Evolutionary conservation across 2,113 vertebrate species (phyloP), one percentile per base, ranked within the genome.

Genomic region (Malaclemys terrapin): DNA sequence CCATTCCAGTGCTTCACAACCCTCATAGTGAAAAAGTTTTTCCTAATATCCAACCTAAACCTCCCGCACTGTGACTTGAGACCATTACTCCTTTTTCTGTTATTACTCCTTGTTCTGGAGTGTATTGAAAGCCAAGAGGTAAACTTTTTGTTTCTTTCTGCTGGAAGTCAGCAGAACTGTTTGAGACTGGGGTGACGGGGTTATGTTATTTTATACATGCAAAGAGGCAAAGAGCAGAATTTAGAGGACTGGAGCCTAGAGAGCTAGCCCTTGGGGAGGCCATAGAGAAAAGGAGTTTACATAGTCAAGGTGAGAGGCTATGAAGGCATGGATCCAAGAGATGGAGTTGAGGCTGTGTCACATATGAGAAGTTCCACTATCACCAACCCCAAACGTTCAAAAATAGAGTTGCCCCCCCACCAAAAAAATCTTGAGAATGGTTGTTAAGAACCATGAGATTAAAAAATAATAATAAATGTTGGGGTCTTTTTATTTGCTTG

Each of bases 211-310:
- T 80, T 29, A 56, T 20, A n/a, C 35, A 13, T 14, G 45, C 3
- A 2, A 87, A 52, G 27, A 65, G 86, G 27, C 24, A 54, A 87
- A 59, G 17, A 0, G 35, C 62, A 69, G 65, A 35, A 69, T 69
- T 69, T n/a, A n/a, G 0, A 4, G 2, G 17, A 7, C 2, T 27
- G 31, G 16, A 35, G 6, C 80, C 72, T 91, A 27, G 20, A 45
- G 57, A 95, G 80, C n/a, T 5, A 45, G 72, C 25, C 10, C n/a
- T 25, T 76, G 72, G 11, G 2, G 3, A 69, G 8, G 25, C 57
- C 75, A 56, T 49, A 94, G 47, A 76, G 69, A 52, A 93, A 17
- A 10, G 31, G 53, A 79, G 47, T 12, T 65, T 65, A n/a, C 11
- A 53, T 75, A 69, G 27, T 31, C 81, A 47, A 83, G 89, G 72